A percentile compares a stretch with the other conserved stretches of the same genome.
phyloP scores from a whole-genome alignment of 2,113 vertebrate species.

The Emydura subglobosa region DNA sequence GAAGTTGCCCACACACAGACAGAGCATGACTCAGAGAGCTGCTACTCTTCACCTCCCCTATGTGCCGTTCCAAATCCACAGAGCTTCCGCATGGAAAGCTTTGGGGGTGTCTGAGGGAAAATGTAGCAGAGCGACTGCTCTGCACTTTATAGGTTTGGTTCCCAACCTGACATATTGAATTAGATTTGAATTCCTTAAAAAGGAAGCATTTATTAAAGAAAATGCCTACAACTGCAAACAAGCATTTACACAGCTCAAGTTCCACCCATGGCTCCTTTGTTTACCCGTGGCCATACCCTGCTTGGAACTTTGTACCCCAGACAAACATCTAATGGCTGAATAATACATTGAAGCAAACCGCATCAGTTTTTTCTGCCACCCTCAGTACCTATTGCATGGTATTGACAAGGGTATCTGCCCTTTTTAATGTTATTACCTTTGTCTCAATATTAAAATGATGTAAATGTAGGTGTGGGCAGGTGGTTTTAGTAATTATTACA shows the following conservation, averaged over 20 bases:
- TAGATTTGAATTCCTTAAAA: too few relatives aligned
- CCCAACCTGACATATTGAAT: too few relatives aligned
- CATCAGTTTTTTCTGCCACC: background rate
- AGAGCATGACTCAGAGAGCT: too few relatives aligned
- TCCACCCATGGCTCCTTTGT: background rate
- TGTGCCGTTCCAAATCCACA: too few relatives aligned
- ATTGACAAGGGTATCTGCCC: background rate
- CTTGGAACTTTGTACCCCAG: background rate
- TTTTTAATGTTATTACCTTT: background rate
- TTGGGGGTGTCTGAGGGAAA: too few relatives aligned
- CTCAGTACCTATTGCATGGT: background rate
- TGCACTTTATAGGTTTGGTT: too few relatives aligned
- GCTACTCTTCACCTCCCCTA: too few relatives aligned
- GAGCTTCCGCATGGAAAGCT: too few relatives aligned
- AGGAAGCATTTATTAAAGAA: background rate
- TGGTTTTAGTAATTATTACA: background rate
- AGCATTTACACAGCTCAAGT: background rate
- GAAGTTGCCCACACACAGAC: too few relatives aligned
- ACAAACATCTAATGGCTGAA: background rate
- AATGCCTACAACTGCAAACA: background rate
- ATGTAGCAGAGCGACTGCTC: too few relatives aligned
- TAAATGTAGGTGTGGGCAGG: background rate
- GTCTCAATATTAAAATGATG: background rate
- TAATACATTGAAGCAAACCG: background rate
- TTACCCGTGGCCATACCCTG: background rate